A percentile compares a stretch with the other conserved stretches of the same genome.
Evolutionary conservation across 2,113 vertebrate species (phyloP).

Genomic region (Podarcis cretensis): DNA sequence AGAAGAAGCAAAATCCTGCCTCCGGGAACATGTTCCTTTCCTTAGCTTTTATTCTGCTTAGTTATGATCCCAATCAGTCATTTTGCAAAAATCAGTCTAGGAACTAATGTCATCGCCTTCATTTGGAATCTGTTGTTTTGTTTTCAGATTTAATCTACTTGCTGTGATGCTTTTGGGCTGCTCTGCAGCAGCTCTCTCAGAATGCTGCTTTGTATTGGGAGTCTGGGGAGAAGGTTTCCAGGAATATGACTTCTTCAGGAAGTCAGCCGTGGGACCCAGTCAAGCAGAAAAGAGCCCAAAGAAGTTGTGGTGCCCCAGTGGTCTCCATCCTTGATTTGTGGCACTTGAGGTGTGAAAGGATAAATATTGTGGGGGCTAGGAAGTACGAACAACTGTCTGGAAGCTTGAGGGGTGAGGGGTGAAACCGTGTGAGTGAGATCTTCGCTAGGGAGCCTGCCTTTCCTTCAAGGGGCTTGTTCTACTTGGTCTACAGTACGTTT

Average conservation of each 20-base stretch:
- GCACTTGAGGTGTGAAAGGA: background rate
- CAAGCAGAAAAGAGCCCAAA: background rate
- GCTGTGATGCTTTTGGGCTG: background rate
- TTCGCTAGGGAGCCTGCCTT: background rate
- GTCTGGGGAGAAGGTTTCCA: background rate
- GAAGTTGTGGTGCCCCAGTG: background rate
- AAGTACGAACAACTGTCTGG: background rate
- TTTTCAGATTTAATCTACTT: background rate
- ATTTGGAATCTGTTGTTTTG: background rate
- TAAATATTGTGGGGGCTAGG: too few species aligned
- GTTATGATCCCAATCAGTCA: conserved; percentile 31
- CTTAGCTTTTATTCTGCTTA: conserved; percentile 57
- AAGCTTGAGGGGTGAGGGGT: background rate
- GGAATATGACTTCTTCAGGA: background rate
- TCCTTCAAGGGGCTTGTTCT: background rate
- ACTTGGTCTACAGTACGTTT: background rate
- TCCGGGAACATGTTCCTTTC: conserved; percentile 59
- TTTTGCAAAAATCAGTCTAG: background rate
- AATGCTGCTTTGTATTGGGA: background rate
- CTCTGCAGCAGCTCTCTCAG: background rate
- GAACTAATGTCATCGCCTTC: conserved; percentile 12
- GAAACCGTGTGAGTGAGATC: background rate
- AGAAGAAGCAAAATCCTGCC: conserved; percentile 73
- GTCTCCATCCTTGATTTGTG: background rate
- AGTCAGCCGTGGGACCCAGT: background rate